phyloP scores from a whole-genome alignment of 2,797 vertebrate species.

The Artibeus jamaicensis region DNA sequence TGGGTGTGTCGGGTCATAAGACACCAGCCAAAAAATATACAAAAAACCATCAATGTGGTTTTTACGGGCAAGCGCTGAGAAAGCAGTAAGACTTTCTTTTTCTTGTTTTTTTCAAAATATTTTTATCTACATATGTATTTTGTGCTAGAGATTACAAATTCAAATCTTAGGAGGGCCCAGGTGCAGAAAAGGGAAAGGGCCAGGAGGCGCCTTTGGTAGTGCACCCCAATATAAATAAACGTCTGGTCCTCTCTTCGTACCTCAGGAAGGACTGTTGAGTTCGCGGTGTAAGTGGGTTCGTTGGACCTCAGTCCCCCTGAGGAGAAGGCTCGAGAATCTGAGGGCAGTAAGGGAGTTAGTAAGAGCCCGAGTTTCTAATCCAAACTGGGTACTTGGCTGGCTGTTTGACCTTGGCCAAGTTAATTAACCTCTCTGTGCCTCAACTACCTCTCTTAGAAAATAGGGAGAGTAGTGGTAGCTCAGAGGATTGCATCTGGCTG shows the following conservation, averaged over 20 bases:
- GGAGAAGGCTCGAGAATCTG: not conserved
- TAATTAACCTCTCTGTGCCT: not conserved
- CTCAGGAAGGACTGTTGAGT: not conserved
- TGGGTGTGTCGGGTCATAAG: not conserved
- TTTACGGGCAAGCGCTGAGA: not conserved
- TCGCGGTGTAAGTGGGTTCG: not conserved
- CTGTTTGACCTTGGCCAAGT: not conserved
- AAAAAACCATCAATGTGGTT: not conserved
- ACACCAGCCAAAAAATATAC: not conserved
- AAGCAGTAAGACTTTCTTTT: not conserved
- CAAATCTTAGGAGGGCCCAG: not conserved
- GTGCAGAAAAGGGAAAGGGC: not conserved
- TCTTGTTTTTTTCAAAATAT: not conserved
- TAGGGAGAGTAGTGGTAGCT: not conserved
- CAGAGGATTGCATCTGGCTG: not conserved
- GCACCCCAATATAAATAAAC: not conserved
- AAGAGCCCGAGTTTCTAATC: not conserved
- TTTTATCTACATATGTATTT: not conserved
- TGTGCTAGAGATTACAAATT: not conserved
- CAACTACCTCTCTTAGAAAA: not conserved
- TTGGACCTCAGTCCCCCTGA: not conserved
- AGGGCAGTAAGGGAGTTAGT: not conserved
- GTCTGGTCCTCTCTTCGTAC: not conserved
- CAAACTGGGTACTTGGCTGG: not conserved
- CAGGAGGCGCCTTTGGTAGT: not conserved